Evolutionary conservation across 2,888 invertebrate species (phyloP), one percentile per base, ranked within the genome.

Genomic region (Therioaphis trifolii): DNA sequence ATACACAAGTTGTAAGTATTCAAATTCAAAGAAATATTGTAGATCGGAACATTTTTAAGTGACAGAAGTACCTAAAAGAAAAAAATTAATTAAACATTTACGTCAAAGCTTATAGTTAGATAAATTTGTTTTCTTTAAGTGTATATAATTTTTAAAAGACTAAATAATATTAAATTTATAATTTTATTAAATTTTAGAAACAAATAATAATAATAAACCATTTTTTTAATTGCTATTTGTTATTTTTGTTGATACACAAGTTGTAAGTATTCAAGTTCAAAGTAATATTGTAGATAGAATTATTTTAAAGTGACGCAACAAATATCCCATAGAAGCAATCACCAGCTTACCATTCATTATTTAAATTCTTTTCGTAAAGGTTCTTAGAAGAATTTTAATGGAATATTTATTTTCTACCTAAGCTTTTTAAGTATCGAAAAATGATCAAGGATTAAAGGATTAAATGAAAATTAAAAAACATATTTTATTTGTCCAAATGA

Each of bases 41-140:
- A 7, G 14, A 40, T 14, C 5, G n/a, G n/a, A 18, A n/a, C 12
- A 68, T 68, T 0, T 14, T n/a, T 21, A 68, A 68, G 21, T 1
- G 35, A n/a, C n/a, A 4, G 82, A 82, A n/a, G 63, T 74, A 74
- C 82, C 82, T 82, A 24, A 24, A n/a, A 2, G 0, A 61, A 4
- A 18, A 29, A 18, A 46, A 72, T 15, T 4, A 15, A n/a, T 3
- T n/a, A 29, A 52, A 21, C 5, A 55, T 4, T 46, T 9, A 68
- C 46, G 46, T 46, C 15, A 46, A 35, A n/a, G n/a, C n/a, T n/a
- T n/a, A n/a, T n/a, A n/a, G n/a, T n/a, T n/a, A n/a, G n/a, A n/a
- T n/a, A n/a, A n/a, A n/a, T n/a, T n/a, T n/a, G n/a, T n/a, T n/a
- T n/a, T n/a, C n/a, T n/a, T n/a, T n/a, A n/a, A n/a, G n/a, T n/a